These are phyloP conservation scores for Agrochola litura DNA, from an alignment of 2,888 invertebrate genomes.

Conservation along the genomic window DNA sequence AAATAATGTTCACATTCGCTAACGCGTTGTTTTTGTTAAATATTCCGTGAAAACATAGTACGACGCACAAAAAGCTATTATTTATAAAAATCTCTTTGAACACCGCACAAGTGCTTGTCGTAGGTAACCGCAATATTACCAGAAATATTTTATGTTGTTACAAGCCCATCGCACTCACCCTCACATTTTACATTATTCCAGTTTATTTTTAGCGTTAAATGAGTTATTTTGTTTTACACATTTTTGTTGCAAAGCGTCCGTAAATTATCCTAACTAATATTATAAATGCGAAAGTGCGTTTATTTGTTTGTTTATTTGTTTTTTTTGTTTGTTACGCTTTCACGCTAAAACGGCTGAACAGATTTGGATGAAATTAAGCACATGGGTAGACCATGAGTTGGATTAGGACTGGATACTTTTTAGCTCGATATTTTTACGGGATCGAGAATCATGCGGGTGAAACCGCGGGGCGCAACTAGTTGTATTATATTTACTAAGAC, in stretches of 20 bases:
- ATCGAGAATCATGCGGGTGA: too few relatives aligned
- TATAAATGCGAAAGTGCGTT: too few relatives aligned
- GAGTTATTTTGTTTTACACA: constrained; percentile 49
- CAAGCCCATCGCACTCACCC: constrained; percentile 77
- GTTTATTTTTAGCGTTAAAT: constrained; percentile 74
- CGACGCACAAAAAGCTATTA: constrained; percentile 74
- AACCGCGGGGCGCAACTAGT: neutral
- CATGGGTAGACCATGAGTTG: too few relatives aligned
- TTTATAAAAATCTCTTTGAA: constrained; percentile 83
- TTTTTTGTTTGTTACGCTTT: too few relatives aligned
- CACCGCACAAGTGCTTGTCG: constrained; percentile 79
- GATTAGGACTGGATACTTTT: too few relatives aligned
- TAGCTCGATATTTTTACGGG: too few relatives aligned
- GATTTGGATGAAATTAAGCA: too few relatives aligned
- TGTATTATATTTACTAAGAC: constrained; percentile 53
- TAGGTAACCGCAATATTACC: constrained; percentile 84
- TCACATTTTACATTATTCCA: constrained; percentile 75
- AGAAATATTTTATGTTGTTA: constrained; percentile 83
- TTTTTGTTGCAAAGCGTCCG: constrained; percentile 48
- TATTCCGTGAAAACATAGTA: constrained; percentile 68
- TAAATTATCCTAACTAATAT: constrained; percentile 27
- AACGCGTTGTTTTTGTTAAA: constrained; percentile 67
- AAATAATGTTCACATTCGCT: constrained; percentile 59
- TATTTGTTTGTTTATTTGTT: too few relatives aligned
- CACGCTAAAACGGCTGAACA: too few relatives aligned